Percentiles rank a stretch among this genome's conserved stretches.
Conservation (phyloP, 1,140 invertebrate species). For the Scaptomyza pallida region DNA sequence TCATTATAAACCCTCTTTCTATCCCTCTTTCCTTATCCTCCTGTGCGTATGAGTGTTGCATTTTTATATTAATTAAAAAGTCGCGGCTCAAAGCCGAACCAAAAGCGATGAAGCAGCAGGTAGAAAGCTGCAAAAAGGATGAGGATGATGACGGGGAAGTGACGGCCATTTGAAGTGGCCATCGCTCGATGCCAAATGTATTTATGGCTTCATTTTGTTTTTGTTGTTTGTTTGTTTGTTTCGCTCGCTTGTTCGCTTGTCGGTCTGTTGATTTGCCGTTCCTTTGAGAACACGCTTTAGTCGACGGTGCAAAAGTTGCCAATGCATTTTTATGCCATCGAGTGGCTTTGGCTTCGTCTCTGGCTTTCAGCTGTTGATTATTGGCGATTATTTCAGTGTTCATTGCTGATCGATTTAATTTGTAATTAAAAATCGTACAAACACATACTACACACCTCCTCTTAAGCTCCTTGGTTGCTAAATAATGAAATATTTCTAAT, state of each 20-base stretch:
- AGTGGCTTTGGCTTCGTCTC: conserved; percentile 3
- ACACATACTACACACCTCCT: background rate
- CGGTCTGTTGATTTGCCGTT: conserved; percentile 60
- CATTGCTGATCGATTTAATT: conserved; percentile 32
- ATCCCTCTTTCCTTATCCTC: background rate
- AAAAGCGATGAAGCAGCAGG: conserved; percentile 50
- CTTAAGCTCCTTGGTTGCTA: background rate
- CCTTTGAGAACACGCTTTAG: conserved; percentile 42
- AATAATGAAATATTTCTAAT: conserved; percentile 1
- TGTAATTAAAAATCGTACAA: conserved; percentile 32
- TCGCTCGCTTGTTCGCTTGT: conserved; percentile 48
- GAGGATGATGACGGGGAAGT: background rate
- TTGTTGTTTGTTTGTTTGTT: conserved; percentile 37
- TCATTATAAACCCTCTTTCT: conserved; percentile 23
- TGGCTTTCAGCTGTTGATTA: conserved; percentile 19
- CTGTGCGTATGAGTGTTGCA: conserved; percentile 62
- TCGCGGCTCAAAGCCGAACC: conserved; percentile 70
- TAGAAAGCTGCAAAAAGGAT: background rate
- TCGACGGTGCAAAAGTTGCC: conserved; percentile 13
- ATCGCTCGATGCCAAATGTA: conserved; percentile 75
- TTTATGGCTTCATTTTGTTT: conserved; percentile 77
- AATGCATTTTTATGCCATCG: conserved; percentile 28
- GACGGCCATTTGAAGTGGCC: conserved; percentile 63
- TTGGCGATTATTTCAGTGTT: conserved; percentile 24
- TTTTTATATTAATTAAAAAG: conserved; percentile 83